A percentile compares a stretch with the other conserved stretches of the same genome.
phyloP scores from a whole-genome alignment of 2,888 invertebrate genomes.

The Gastrophysa polygoni region DNA sequence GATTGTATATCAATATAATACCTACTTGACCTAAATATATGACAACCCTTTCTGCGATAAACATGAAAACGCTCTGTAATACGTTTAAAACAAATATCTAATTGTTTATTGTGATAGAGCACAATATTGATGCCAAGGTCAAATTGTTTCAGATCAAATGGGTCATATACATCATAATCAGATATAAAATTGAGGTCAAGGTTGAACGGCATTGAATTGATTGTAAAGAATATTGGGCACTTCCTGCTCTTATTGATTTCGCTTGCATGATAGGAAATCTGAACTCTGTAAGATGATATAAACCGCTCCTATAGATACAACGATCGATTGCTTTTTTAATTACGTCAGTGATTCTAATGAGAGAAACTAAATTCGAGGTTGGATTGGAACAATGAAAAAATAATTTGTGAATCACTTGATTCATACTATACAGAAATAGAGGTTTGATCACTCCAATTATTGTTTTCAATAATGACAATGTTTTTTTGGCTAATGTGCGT shows the following conservation, averaged over 20 bases:
- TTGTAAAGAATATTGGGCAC: not conserved
- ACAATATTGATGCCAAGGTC: not conserved
- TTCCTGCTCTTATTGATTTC: not conserved
- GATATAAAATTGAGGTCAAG: slow-evolving; percentile 1
- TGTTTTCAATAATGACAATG: no score
- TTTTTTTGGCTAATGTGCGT: no score
- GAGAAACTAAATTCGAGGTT: no score
- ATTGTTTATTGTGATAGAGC: not conserved
- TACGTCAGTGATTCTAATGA: no score
- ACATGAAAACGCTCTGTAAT: not conserved
- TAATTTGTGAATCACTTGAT: no score
- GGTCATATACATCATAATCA: not conserved
- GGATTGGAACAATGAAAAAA: no score
- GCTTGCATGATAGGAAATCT: not conserved
- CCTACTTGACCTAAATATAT: not conserved
- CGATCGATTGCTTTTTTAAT: no score
- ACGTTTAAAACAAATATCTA: not conserved
- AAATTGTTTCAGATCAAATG: not conserved
- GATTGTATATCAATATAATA: not conserved
- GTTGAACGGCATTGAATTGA: not conserved
- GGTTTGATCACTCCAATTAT: no score
- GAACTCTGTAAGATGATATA: no score
- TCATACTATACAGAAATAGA: no score
- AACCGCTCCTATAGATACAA: no score
- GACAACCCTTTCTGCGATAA: not conserved